Base-by-base conservation (phyloP, 1,140 invertebrate species). In the Eueides isabella region DNA sequence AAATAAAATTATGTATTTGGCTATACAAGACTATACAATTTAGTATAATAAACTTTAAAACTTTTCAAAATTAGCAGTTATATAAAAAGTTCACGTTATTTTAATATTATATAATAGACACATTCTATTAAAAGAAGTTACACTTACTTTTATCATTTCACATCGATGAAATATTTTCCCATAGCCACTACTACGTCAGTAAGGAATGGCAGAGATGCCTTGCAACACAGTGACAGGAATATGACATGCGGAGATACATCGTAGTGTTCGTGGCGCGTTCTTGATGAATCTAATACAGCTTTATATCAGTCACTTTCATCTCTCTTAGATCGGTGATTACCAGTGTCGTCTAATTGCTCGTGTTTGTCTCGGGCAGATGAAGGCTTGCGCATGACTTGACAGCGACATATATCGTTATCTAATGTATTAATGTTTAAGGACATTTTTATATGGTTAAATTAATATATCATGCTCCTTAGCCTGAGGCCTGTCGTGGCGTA, bases 281-380 rank as follows among this genome's bases (percentile, higher is more conserved):
- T 72, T 79, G 88, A 89, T 88, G 81, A 73, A 77, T 77, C 70
- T 75, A 84, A 90, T 89, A 83, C 75, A 71, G 62, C 48, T 61
- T 75, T 30, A 73, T 92, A 90, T 92, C 90, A 76, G 63, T 74
- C 76, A 90, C 90, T 92, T 92, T 92, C 90, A 92, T 92, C 90
- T 90, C 74, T 80, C 68, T 86, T 79, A 88, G 88, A 91, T 91
- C 84, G 86, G 83, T 82, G 87, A 92, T 90, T 89, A 85, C 83
- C 78, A 79, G 83, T 87, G 89, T 86, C 85, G 80, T 90, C 86
- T 92, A 92, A 92, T 90, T 90, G 88, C 86, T 82, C 81, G 82
- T 80, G 82, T 87, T 84, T 82, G 85, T 85, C 81, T 85, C 82
- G 81, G 71, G 71, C 75, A 71, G 79, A 84, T 83, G 80, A 80